Conservation (phyloP, 2,113 vertebrate species). For the Epinephelus moara region DNA sequence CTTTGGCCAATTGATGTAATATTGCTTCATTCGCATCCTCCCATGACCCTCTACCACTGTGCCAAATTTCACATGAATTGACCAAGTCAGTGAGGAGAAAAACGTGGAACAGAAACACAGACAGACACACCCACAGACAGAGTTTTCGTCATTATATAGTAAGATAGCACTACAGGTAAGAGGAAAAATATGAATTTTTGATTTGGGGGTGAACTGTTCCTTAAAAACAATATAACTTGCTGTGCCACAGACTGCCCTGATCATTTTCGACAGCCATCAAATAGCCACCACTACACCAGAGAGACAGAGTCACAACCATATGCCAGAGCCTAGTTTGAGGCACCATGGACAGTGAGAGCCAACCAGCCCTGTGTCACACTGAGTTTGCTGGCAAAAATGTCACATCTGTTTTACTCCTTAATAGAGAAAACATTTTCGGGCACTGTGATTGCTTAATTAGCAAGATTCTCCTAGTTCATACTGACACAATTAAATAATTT, state of each 20-base stretch:
- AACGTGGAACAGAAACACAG: too few species aligned
- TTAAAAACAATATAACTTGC: background rate
- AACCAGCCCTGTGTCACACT: background rate
- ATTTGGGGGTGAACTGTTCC: background rate
- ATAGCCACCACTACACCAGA: constrained; percentile 3
- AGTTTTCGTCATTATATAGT: too few species aligned
- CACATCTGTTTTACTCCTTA: background rate
- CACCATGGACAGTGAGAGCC: background rate
- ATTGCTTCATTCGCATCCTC: too few species aligned
- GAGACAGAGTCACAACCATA: constrained; percentile 25
- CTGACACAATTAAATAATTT: constrained; percentile 16
- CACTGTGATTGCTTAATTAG: constrained; percentile 12
- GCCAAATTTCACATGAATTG: too few species aligned
- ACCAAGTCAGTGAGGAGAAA: too few species aligned
- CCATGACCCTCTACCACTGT: too few species aligned
- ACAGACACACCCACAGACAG: too few species aligned
- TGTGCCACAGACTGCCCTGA: constrained; percentile 8
- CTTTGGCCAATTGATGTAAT: too few species aligned
- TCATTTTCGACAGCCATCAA: constrained; percentile 33
- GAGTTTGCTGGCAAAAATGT: background rate
- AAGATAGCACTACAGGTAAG: too few species aligned
- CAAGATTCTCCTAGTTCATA: constrained; percentile 4
- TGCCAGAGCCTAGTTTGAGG: constrained; percentile 29
- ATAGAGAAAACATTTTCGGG: background rate
- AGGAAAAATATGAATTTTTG: too few species aligned